These are phyloP conservation scores for Forbesichthys agassizii DNA, from an alignment of 2,113 vertebrate genomes.

Conservation along the genomic window DNA sequence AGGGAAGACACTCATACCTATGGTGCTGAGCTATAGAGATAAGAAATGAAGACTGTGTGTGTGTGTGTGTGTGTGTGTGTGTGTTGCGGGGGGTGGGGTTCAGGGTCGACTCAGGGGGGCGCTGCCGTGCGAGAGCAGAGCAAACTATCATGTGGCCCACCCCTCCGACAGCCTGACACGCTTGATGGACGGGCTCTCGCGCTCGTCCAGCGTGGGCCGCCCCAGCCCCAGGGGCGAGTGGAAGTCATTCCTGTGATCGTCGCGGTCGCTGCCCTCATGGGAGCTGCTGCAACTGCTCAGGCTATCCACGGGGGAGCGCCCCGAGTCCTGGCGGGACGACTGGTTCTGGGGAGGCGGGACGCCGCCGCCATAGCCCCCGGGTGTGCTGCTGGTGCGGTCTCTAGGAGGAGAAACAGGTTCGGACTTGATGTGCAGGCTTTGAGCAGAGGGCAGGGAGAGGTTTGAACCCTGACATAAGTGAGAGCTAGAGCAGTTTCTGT, in stretches of 20 bases:
- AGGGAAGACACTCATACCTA: slow-evolving; percentile 51
- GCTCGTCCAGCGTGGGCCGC: slow-evolving; percentile 93
- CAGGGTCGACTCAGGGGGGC: slow-evolving; percentile 51
- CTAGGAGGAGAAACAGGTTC: slow-evolving; percentile 99
- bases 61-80: slow-evolving; percentile 7
- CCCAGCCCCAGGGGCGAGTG: slow-evolving; percentile 98
- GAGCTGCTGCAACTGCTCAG: slow-evolving; percentile 99
- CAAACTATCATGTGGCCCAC: slow-evolving; percentile 95
- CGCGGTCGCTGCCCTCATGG: slow-evolving; percentile 96
- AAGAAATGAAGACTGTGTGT: slow-evolving; percentile 31
- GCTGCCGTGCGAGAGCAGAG: slow-evolving; percentile 34
- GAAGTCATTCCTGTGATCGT: slow-evolving; percentile 97
- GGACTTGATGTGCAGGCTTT: slow-evolving; percentile 99
- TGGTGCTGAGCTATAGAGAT: slow-evolving; percentile 50
- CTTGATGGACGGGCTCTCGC: slow-evolving; percentile 97
- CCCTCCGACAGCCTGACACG: slow-evolving; percentile 97
- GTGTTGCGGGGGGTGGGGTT: background rate
- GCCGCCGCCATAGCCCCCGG: slow-evolving; percentile 86
- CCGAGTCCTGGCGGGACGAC: slow-evolving; percentile 90
- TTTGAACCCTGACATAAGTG: slow-evolving; percentile 99
- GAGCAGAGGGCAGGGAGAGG: slow-evolving; percentile 99
- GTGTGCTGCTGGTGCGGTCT: slow-evolving; percentile 95
- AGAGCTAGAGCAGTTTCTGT: slow-evolving; percentile 99
- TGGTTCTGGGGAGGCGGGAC: slow-evolving; percentile 85
- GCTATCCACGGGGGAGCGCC: slow-evolving; percentile 96